Evolutionary conservation across 2,797 vertebrate species (phyloP).

Genomic region (Geotrypetes seraphini): DNA sequence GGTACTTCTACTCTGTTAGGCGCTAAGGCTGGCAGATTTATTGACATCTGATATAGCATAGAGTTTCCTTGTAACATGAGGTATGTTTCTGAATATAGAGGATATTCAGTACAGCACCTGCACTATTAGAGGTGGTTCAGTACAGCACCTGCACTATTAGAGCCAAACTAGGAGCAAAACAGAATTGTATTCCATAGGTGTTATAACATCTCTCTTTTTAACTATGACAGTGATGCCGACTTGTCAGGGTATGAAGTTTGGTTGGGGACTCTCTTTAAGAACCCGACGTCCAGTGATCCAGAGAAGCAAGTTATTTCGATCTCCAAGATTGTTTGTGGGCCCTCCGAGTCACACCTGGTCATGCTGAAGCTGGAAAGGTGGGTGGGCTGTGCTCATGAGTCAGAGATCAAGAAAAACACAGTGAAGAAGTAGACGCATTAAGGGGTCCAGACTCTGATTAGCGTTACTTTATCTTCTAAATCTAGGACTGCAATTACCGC

Average conservation of each 20-base stretch:
- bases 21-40: too few species aligned
- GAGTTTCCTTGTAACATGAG: too few species aligned
- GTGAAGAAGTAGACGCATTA: too few species aligned
- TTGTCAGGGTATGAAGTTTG: slow-evolving; percentile 75
- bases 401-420: too few species aligned
- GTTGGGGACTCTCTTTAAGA: slow-evolving; percentile 77
- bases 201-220: background rate
- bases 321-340: slow-evolving; percentile 75
- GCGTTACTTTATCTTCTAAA: background rate
- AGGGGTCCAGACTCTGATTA: background rate
- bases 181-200: background rate
- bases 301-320: slow-evolving; percentile 69
- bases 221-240: slow-evolving; percentile 72
- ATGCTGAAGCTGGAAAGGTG: slow-evolving; percentile 83
- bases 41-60: too few species aligned
- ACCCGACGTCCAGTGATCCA: slow-evolving; percentile 67
- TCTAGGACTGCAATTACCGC: too few species aligned
- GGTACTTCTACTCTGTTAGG: too few species aligned
- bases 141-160: too few species aligned
- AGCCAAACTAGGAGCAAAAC: rapidly evolving
- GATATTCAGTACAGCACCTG: too few species aligned
- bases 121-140: too few species aligned
- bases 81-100: too few species aligned
- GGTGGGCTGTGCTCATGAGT: too few species aligned
- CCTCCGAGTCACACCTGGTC: slow-evolving; percentile 81